phyloP scores from a whole-genome alignment of 1,140 invertebrate genomes.

The Myzus persicae region DNA sequence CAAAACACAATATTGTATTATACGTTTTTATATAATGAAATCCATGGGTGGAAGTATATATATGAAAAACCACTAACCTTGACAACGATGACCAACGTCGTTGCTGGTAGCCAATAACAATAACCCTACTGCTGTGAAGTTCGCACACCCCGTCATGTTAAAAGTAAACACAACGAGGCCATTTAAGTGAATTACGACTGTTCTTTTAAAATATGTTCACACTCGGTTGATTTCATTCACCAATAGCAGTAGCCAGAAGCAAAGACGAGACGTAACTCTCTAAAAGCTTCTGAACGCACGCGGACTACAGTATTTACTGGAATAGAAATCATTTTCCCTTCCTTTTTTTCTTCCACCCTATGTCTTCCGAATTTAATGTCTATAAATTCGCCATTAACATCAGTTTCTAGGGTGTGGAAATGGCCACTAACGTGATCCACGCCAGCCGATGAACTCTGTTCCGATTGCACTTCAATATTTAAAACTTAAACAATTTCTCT shows the following conservation, averaged over 20 bases:
- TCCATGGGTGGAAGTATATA: conserved; percentile 17
- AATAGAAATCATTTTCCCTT: conserved; percentile 45
- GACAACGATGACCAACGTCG: not conserved
- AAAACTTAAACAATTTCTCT: conserved; percentile 33
- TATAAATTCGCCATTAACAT: conserved; percentile 42
- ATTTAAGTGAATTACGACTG: conserved; percentile 57
- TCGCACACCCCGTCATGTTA: conserved; percentile 29
- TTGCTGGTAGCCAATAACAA: conserved; percentile 27
- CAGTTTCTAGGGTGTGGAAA: not conserved
- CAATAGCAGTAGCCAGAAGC: not conserved
- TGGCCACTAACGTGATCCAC: not conserved
- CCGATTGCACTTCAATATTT: not conserved
- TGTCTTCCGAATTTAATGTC: conserved; percentile 15
- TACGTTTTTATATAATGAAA: not conserved
- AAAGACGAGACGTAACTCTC: conserved; percentile 17
- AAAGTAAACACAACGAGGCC: conserved; percentile 51
- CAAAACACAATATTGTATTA: not conserved
- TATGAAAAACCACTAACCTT: conserved; percentile 21
- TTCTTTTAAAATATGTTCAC: conserved; percentile 57
- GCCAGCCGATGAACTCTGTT: not conserved
- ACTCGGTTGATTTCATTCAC: conserved; percentile 48
- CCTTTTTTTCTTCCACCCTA: not conserved
- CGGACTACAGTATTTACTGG: not conserved
- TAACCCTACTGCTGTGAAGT: conserved; percentile 44
- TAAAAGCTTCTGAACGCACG: conserved; percentile 47